These are phyloP conservation scores for Hecatera dysodea DNA, from an alignment of 2,888 invertebrate species.

Conservation along the genomic window DNA sequence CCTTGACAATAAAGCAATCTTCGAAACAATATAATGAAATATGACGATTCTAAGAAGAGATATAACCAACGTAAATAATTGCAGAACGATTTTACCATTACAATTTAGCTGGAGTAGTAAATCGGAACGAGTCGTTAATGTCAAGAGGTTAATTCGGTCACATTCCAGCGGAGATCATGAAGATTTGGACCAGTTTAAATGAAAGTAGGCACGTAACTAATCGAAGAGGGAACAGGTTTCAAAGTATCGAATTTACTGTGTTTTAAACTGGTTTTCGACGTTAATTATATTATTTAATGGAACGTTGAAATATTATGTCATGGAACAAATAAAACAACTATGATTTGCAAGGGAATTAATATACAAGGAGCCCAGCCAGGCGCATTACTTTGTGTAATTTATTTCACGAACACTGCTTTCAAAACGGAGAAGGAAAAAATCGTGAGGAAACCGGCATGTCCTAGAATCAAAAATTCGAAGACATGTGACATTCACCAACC, in stretches of 20 bases:
- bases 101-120: constrained; percentile 47
- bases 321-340: too few relatives aligned
- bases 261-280: neutral
- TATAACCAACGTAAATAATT: constrained; percentile 24
- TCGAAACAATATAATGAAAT: constrained; percentile 20
- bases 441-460: too few relatives aligned
- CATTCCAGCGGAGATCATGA: constrained; percentile 50
- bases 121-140: constrained; percentile 53
- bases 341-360: neutral
- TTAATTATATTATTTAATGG: constrained; percentile 13
- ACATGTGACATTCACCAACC: too few relatives aligned
- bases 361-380: too few relatives aligned
- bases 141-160: constrained; percentile 62
- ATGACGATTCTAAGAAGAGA: constrained; percentile 33
- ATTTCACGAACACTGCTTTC: too few relatives aligned
- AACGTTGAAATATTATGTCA: neutral
- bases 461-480: too few relatives aligned
- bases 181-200: constrained; percentile 41
- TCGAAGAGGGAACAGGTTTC: constrained; percentile 11
- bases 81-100: constrained; percentile 46
- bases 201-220: constrained; percentile 23
- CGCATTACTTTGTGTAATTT: too few relatives aligned
- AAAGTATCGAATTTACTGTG: neutral
- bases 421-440: too few relatives aligned
- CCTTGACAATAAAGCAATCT: constrained; percentile 15